Evolutionary conservation across 2,797 vertebrate genomes (phyloP), one percentile per base, ranked within the genome.

Genomic region (Sebastes cheni): DNA sequence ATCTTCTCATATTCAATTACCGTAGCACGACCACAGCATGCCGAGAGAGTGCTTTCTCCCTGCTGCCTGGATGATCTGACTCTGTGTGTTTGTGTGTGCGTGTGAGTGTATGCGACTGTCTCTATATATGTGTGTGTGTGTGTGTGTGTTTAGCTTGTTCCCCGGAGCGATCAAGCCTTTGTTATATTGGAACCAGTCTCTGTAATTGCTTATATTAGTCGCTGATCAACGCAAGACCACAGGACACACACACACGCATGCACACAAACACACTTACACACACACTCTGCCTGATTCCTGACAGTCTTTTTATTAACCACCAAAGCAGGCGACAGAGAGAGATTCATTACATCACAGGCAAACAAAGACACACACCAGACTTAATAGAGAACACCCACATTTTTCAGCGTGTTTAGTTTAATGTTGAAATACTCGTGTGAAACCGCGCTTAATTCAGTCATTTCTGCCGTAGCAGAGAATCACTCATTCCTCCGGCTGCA

Each of bases 151-250:
- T 94, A 92, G 90, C 88, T 90, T 87, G 89, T 91, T 95, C 95
- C 95, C 94, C 77, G 93, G 88, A 95, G 95, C 95, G 95, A 94
- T 95, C 73, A 94, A 94, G 96, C 96, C 95, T 95, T 94, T 95
- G 90, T 95, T 95, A 96, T 96, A 96, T 96, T 97, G 96, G 95
- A 97, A 96, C 94, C 94, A 94, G 94, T 95, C 95, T 94, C 95
- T 96, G 96, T 97, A 97, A 97, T 96, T 97, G 96, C 93, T 94
- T 96, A 96, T 96, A 96, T 96, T 96, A 96, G 96, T 95, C 94
- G 95, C 95, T 96, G 71, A 96, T 96, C 96, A 96, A 95, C 95
- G 91, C 87, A 92, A 87, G 93, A 94, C 93, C 91, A 95, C 92
- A 94, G 94, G 94, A 96, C 95, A 95, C 91, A 93, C 87, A 92